These are phyloP conservation scores for Crocodylus rhombifer DNA, from an alignment of 2,797 vertebrate genomes.

Conservation along the genomic window DNA sequence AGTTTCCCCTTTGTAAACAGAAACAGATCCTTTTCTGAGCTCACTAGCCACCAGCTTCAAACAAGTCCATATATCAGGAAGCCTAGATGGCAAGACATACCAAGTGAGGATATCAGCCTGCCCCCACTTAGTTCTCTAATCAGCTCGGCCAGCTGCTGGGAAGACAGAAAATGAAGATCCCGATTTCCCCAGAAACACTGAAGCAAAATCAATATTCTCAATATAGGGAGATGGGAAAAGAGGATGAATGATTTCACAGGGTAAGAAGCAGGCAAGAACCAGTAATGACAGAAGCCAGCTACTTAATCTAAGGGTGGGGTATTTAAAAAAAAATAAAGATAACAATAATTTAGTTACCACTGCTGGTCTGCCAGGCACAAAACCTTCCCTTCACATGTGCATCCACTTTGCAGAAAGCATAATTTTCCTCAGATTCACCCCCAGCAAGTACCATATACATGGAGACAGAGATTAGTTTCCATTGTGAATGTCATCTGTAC, in stretches of 20 bases:
- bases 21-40: too few relatives aligned
- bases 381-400: background rate
- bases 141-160: constrained; percentile 59
- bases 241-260: constrained; percentile 22
- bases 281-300: background rate
- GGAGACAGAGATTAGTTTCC: background rate
- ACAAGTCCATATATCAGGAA: constrained; percentile 46
- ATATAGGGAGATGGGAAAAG: constrained; percentile 26
- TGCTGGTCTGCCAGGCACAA: background rate
- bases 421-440: background rate
- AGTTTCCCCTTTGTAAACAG: background rate
- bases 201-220: constrained; percentile 41
- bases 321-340: constrained; percentile 34
- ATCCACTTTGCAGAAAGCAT: background rate
- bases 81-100: constrained; percentile 46
- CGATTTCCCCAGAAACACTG: background rate
- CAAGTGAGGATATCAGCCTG: constrained; percentile 38
- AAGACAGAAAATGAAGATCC: constrained; percentile 6
- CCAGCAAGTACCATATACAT: background rate
- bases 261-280: background rate
- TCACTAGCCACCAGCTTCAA: background rate
- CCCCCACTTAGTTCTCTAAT: constrained; percentile 57
- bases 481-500: constrained; percentile 46
- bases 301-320: background rate
- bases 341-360: constrained; percentile 27